These are phyloP conservation scores for Melieria omissa DNA, from an alignment of 2,888 invertebrate species.

Conservation along the genomic window DNA sequence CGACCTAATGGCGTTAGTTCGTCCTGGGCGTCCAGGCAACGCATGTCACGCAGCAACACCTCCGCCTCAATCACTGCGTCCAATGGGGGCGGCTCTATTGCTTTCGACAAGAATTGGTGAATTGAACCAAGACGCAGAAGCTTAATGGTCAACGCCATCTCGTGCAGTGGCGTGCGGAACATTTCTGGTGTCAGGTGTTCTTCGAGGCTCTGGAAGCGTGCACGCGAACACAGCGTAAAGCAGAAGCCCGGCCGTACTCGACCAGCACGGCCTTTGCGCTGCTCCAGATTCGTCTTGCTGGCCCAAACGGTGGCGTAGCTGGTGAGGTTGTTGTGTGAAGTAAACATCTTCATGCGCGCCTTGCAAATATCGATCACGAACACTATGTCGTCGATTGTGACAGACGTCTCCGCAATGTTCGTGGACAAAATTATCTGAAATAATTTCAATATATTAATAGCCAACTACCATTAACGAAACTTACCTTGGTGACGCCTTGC, in stretches of 20 bases:
- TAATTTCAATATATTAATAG: background rate
- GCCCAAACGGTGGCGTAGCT: conserved; percentile 98
- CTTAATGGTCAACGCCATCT: conserved; percentile 89
- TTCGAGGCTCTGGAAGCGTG: conserved; percentile 79
- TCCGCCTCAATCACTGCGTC: conserved; percentile 99
- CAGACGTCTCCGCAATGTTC: conserved; percentile 98
- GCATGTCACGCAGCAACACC: conserved; percentile 84
- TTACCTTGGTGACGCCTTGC: conserved; percentile 83
- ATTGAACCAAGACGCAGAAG: conserved; percentile 90
- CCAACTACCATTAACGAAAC: conserved; percentile 18
- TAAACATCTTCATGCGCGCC: conserved; percentile 96
- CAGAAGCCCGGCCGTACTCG: conserved; percentile 93
- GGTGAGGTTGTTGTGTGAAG: conserved; percentile 98
- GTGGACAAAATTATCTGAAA: conserved; percentile 91
- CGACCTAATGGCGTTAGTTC: conserved; percentile 93
- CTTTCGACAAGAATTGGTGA: conserved; percentile 94
- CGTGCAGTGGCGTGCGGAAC: conserved; percentile 96
- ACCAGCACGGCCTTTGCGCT: conserved; percentile 89
- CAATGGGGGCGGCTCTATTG: conserved; percentile 94
- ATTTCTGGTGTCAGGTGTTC: conserved; percentile 97
- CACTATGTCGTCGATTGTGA: conserved; percentile 98
- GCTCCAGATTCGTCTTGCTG: conserved; percentile 92
- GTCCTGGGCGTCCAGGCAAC: conserved; percentile 87
- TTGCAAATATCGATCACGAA: conserved; percentile 98
- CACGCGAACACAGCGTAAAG: conserved; percentile 89